Evolutionary conservation across 2,113 vertebrate species (phyloP), one percentile per base, ranked within the genome.

Genomic region (Chrysochloris asiatica): DNA sequence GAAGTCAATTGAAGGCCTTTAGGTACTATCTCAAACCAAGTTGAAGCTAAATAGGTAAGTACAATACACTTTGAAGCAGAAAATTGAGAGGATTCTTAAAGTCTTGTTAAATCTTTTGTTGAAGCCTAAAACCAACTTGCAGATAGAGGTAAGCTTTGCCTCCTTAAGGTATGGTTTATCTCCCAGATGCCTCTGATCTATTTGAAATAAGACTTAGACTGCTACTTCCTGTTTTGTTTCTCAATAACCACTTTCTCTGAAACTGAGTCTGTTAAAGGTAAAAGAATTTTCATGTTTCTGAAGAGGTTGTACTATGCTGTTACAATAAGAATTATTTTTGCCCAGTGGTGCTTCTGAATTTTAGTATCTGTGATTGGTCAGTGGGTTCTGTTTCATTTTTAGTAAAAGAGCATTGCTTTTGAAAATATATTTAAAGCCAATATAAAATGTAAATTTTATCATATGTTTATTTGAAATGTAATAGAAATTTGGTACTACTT

Each of bases 201-300:
- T 83, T 72, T 61, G 65, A 95, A 83, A 67, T 85, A 54, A 83
- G 59, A 2, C n/a, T 76, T 69, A 41, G 21, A 63, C 41, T 93
- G 19, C 80, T 93, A 67, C 67, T 80, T 83, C 56, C 30, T 88
- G 47, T 48, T 80, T 83, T 87, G 14, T 54, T 92, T 89, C 87
- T 67, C 38, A 61, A 3, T 67, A 83, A 61, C 22, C 10, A 75
- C 28, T 56, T 93, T 67, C 28, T 47, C 33, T 28, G 8, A 76
- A 90, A 91, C 30, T 59, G 91, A 83, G 22, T 77, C 69, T 90
- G 14, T 48, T 80, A 75, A 83, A 78, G 41, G 88, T 91, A 85
- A 89, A 92, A 73, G 79, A 59, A 41, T 91, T 69, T 94, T 82
- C 38, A 73, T 83, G 54, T 92, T 86, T 91, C 38, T 84, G 72